Conservation (phyloP, 2,113 vertebrate species). For the Empidonax traillii region DNA sequence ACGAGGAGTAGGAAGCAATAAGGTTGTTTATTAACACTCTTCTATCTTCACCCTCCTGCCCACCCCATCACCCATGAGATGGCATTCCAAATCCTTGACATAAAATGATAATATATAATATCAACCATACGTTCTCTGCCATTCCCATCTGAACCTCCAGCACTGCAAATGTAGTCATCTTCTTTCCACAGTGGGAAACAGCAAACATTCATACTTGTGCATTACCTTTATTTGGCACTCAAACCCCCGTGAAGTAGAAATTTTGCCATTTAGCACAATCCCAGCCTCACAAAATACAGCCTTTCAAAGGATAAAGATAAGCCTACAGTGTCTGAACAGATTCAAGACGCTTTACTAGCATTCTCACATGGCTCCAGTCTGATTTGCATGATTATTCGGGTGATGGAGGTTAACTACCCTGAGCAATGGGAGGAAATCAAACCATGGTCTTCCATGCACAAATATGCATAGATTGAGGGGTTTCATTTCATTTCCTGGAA, state of each 20-base stretch:
- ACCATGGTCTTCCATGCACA: background rate
- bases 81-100: conserved; percentile 61
- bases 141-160: conserved; percentile 64
- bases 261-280: conserved; percentile 46
- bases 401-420: conserved; percentile 40
- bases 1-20: conserved; percentile 58
- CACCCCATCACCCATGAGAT: conserved; percentile 54
- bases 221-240: conserved; percentile 63
- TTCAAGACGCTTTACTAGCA: background rate
- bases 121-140: conserved; percentile 68
- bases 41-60: conserved; percentile 63
- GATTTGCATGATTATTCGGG: conserved; percentile 31
- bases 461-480: background rate
- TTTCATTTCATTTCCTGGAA: background rate
- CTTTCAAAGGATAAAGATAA: conserved; percentile 23
- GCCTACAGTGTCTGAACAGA: background rate
- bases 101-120: conserved; percentile 55
- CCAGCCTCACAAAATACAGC: conserved; percentile 29
- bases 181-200: conserved; percentile 14
- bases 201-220: conserved; percentile 53
- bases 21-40: conserved; percentile 70
- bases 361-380: background rate
- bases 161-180: conserved; percentile 57
- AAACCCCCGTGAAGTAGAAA: conserved; percentile 30
- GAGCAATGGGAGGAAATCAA: conserved; percentile 16